A percentile compares a stretch with the other conserved stretches of the same genome.
These are phyloP conservation scores for Rhinella marina DNA, from an alignment of 2,797 vertebrate species.

Conservation along the genomic window DNA sequence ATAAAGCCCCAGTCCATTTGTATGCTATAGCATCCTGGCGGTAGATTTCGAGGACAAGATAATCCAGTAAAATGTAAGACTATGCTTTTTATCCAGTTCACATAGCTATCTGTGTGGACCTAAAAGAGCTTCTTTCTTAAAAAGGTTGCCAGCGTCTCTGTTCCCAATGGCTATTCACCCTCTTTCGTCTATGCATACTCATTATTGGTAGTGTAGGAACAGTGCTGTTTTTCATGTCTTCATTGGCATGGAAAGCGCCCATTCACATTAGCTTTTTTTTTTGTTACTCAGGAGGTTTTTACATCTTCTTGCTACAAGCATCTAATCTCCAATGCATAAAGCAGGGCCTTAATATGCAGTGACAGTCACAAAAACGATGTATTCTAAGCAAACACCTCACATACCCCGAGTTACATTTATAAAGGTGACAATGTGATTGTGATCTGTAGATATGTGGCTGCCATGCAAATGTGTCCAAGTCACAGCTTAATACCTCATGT, in stretches of 20 bases:
- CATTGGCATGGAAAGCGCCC: slow-evolving; percentile 68
- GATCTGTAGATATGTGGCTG: slow-evolving; percentile 55
- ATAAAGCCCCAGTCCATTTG: background rate
- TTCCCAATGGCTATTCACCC: slow-evolving; percentile 68
- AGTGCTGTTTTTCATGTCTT: slow-evolving; percentile 73
- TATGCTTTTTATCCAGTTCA: slow-evolving; percentile 65
- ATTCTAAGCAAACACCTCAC: slow-evolving; percentile 53
- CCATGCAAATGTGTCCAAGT: slow-evolving; percentile 4
- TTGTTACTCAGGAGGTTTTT: slow-evolving; percentile 68
- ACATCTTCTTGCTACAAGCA: slow-evolving; percentile 63
- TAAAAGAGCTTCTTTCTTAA: slow-evolving; percentile 72
- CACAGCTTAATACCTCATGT: background rate
- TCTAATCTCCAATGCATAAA: slow-evolving; percentile 67
- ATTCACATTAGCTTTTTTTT: slow-evolving; percentile 66
- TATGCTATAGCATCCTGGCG: background rate
- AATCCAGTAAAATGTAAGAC: slow-evolving; percentile 6
- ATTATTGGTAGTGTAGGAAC: slow-evolving; percentile 72
- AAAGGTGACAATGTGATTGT: slow-evolving; percentile 42
- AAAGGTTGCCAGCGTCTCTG: slow-evolving; percentile 69
- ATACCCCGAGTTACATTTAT: slow-evolving; percentile 61
- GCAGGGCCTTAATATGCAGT: slow-evolving; percentile 48
- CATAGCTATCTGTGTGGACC: slow-evolving; percentile 69
- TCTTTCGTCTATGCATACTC: slow-evolving; percentile 72
- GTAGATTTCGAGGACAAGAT: slow-evolving; percentile 42
- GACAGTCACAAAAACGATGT: slow-evolving; percentile 60